Evolutionary conservation across 2,888 invertebrate genomes (phyloP).

Genomic region (Cylindroiulus punctatus): DNA sequence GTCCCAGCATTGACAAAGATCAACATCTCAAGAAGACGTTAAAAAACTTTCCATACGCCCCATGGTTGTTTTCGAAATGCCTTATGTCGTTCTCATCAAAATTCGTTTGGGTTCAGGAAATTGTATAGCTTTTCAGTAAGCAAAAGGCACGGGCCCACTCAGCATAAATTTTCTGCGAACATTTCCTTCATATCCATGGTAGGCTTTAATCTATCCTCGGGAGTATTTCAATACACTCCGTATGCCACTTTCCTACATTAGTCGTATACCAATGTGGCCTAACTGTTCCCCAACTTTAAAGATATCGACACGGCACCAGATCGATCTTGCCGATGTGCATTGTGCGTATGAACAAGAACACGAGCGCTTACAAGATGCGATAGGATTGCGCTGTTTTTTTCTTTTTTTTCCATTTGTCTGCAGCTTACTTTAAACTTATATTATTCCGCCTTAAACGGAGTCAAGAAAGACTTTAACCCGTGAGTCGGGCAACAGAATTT

Average conservation of each 20-base stretch:
- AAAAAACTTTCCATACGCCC: background rate
- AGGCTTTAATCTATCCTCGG: background rate
- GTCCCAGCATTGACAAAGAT: background rate
- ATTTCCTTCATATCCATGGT: background rate
- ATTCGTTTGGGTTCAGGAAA: background rate
- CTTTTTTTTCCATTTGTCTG: background rate
- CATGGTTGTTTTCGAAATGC: background rate
- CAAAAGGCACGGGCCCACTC: conserved; percentile 12
- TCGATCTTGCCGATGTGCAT: conserved; percentile 12
- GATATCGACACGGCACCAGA: conserved; percentile 23
- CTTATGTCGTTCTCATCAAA: background rate
- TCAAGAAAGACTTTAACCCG: conserved; percentile 4
- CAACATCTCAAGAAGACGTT: background rate
- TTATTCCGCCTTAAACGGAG: conserved; percentile 14
- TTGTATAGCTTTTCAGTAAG: background rate
- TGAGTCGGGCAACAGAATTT: conserved; percentile 29
- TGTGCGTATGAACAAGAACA: background rate
- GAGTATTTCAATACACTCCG: background rate
- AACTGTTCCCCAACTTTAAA: conserved; percentile 26
- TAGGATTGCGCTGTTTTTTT: background rate
- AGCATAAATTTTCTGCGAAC: background rate
- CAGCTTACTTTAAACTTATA: conserved; percentile 27
- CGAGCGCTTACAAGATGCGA: background rate
- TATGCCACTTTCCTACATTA: background rate
- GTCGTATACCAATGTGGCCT: background rate